phyloP scores from a whole-genome alignment of 2,113 vertebrate genomes.

The Tichodroma muraria region DNA sequence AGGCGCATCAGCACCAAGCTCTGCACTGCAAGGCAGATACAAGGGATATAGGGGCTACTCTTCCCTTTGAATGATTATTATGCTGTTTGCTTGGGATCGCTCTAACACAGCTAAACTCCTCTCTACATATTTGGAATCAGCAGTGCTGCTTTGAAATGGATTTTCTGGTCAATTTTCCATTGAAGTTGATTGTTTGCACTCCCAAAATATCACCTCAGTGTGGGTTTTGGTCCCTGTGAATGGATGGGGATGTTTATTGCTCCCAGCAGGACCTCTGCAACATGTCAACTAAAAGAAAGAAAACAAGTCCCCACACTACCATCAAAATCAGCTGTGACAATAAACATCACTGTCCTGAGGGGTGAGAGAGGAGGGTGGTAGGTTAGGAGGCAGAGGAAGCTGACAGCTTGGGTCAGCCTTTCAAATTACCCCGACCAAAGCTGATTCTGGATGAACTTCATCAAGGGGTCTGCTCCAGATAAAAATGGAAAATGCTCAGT shows the following conservation, averaged over 20 bases:
- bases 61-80: not conserved
- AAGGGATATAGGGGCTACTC: not conserved
- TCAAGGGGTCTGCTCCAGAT: not conserved
- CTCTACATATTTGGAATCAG: not conserved
- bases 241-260: not conserved
- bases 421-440: not conserved
- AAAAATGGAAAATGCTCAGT: not conserved
- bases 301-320: not conserved
- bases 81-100: not conserved
- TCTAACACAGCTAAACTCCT: not conserved
- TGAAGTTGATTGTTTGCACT: not conserved
- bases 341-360: not conserved
- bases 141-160: rapidly evolving
- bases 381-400: not conserved
- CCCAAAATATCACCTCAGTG: not conserved
- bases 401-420: not conserved
- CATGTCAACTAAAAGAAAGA: not conserved
- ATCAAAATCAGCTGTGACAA: not conserved
- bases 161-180: not conserved
- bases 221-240: not conserved
- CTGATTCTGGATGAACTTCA: not conserved
- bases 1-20: not conserved
- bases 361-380: not conserved
- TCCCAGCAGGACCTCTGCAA: not conserved
- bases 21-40: rapidly evolving